Conservation (phyloP, 2,113 vertebrate genomes). For the Myrmophylax atrothorax region DNA sequence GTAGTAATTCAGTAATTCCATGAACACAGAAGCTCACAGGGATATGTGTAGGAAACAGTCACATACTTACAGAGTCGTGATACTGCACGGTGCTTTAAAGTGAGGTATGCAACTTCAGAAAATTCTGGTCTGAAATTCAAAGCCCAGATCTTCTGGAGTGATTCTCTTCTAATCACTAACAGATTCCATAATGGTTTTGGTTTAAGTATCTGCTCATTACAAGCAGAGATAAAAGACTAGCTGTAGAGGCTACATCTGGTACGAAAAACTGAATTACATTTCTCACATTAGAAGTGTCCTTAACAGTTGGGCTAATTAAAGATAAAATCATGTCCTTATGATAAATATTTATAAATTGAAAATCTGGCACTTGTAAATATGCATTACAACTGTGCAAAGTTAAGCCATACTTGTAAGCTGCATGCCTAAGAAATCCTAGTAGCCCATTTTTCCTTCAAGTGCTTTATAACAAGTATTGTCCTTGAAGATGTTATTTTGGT, state of each 20-base stretch:
- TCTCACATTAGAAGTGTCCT: slow-evolving; percentile 79
- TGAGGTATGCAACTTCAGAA: neutral
- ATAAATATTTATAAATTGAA: slow-evolving; percentile 81
- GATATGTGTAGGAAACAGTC: neutral
- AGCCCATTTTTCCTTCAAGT: neutral
- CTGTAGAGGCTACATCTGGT: slow-evolving; percentile 73
- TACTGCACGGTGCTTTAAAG: neutral
- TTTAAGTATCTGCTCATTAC: slow-evolving; percentile 27
- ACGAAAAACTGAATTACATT: slow-evolving; percentile 62
- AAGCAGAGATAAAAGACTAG: slow-evolving; percentile 64
- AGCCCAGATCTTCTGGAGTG: neutral
- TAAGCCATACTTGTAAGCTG: slow-evolving; percentile 15
- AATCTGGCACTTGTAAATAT: slow-evolving; percentile 69
- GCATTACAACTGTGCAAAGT: slow-evolving; percentile 18
- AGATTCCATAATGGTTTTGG: neutral
- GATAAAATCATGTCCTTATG: slow-evolving; percentile 74
- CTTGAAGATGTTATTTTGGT: neutral
- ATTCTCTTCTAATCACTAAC: neutral
- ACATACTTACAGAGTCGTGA: neutral
- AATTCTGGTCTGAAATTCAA: neutral
- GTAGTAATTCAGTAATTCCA: neutral
- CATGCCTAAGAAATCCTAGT: neutral
- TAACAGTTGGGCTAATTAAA: slow-evolving; percentile 82
- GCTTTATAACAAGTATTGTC: neutral
- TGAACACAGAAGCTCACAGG: neutral